These are phyloP conservation scores for Strigamia crassipes DNA, from an alignment of 2,888 invertebrate genomes.

Conservation along the genomic window DNA sequence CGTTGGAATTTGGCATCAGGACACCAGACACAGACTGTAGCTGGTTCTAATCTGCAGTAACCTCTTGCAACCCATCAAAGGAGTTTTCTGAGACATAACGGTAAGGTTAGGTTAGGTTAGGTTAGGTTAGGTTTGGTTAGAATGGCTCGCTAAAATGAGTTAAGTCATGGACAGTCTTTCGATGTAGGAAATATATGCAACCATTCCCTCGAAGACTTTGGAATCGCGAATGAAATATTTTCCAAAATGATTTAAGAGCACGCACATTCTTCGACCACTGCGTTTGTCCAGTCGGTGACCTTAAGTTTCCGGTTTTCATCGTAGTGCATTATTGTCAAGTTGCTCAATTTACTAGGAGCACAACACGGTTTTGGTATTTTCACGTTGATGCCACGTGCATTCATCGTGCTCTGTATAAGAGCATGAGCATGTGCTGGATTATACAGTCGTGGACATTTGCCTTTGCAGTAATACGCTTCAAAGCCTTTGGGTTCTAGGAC, in stretches of 20 bases:
- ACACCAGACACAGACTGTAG: no score
- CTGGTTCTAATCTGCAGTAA: no score
- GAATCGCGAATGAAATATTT: neutral
- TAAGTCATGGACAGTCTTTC: no score
- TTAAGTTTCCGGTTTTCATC: slow-evolving; percentile 69
- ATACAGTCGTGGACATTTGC: slow-evolving; percentile 70
- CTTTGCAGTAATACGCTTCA: slow-evolving; percentile 73
- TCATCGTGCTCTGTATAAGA: slow-evolving; percentile 70
- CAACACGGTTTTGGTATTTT: slow-evolving; percentile 68
- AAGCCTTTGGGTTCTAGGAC: slow-evolving; percentile 72
- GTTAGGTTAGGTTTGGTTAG: no score
- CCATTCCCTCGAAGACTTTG: neutral
- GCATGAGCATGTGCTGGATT: slow-evolving; percentile 75
- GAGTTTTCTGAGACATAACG: no score
- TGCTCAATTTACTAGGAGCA: slow-evolving; percentile 69
- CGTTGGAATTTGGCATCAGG: no score
- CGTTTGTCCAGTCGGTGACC: slow-evolving; percentile 72
- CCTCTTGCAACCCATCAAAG: no score
- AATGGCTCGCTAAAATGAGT: no score
- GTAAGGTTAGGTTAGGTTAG: no score
- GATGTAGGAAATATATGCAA: no score
- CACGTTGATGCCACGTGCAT: slow-evolving; percentile 61
- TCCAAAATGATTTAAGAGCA: slow-evolving; percentile 58
- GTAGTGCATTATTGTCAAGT: slow-evolving; percentile 69
- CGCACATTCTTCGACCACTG: slow-evolving; percentile 73